Evolutionary conservation across 2,113 vertebrate species (phyloP).

Genomic region (Trachemys scripta): DNA sequence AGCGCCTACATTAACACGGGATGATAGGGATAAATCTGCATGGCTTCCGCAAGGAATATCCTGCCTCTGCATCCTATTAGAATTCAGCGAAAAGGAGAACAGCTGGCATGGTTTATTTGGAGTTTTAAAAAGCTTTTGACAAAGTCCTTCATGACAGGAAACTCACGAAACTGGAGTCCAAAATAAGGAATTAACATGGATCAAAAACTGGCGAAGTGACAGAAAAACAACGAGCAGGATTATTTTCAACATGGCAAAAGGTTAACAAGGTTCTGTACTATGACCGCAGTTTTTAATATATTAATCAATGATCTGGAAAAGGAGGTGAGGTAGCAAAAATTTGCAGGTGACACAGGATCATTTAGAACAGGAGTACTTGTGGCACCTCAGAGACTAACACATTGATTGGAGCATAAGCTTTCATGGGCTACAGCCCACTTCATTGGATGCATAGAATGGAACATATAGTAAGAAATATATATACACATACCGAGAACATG

Average conservation of each 20-base stretch:
- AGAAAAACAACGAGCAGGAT: neutral
- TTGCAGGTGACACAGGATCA: neutral
- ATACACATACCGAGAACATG: too few species aligned
- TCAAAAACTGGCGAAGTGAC: neutral
- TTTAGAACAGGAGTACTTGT: neutral
- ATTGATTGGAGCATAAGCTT: too few species aligned
- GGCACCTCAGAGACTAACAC: too few species aligned
- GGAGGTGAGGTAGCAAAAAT: neutral
- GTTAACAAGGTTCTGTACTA: neutral
- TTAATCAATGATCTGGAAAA: neutral
- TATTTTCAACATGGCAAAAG: neutral
- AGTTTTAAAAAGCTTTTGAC: neutral
- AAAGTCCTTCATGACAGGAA: neutral
- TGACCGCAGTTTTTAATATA: neutral
- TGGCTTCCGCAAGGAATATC: neutral
- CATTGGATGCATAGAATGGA: too few species aligned
- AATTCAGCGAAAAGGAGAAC: neutral
- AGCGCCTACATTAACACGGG: neutral
- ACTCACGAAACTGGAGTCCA: neutral
- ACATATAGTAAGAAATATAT: too few species aligned
- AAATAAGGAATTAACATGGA: neutral
- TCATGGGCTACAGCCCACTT: too few species aligned
- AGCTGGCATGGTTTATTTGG: neutral
- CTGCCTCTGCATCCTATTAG: neutral
- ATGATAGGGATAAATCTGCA: neutral